phyloP scores from a whole-genome alignment of 2,113 vertebrate species.

The Spizaetus ornatus region DNA sequence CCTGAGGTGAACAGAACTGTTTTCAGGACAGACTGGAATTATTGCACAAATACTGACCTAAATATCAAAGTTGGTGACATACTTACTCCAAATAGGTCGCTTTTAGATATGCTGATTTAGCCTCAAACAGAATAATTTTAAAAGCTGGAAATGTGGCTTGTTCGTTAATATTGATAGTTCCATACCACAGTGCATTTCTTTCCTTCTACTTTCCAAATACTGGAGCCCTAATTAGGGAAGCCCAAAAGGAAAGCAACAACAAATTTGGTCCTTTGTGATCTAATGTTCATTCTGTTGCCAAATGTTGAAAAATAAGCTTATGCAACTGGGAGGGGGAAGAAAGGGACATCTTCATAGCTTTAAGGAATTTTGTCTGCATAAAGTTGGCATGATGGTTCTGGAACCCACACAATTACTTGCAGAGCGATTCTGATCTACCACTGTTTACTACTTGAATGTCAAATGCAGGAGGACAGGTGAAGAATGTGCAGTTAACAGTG shows the following conservation, averaged over 20 bases:
- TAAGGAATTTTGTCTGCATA: background rate
- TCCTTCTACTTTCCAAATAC: background rate
- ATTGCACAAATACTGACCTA: background rate
- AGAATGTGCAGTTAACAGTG: background rate
- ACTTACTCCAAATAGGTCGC: constrained; percentile 27
- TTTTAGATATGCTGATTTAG: constrained; percentile 13
- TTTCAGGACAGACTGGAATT: background rate
- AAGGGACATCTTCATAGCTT: background rate
- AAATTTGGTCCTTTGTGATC: constrained; percentile 37
- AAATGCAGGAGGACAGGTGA: background rate
- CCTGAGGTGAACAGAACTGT: background rate
- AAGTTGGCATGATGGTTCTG: background rate
- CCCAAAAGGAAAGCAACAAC: constrained; percentile 16
- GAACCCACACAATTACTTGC: background rate
- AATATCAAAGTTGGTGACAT: background rate
- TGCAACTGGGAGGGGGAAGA: background rate
- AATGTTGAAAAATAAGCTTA: constrained; percentile 33
- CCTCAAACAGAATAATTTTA: constrained; percentile 41
- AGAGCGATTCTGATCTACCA: background rate
- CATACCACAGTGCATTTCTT: background rate
- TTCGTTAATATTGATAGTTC: constrained; percentile 20
- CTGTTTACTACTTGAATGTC: background rate
- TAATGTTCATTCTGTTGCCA: background rate
- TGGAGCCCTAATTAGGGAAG: constrained; percentile 15
- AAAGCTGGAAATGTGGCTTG: background rate